These are phyloP conservation scores for Cantharis flavilabris DNA, from an alignment of 2,888 invertebrate genomes.

Conservation along the genomic window DNA sequence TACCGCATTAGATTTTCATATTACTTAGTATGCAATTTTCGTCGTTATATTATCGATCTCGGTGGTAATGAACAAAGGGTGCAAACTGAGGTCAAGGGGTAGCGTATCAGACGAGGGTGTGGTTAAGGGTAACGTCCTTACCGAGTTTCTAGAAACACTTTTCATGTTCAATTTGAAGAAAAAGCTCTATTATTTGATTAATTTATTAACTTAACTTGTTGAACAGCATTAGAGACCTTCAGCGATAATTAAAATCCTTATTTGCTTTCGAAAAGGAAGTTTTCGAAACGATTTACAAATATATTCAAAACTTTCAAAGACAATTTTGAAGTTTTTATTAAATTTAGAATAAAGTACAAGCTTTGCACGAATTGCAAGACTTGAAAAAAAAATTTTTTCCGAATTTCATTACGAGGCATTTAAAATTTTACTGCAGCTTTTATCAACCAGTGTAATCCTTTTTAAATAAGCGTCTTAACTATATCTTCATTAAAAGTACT, in stretches of 20 bases:
- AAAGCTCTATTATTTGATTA: neutral
- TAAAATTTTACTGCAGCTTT: neutral
- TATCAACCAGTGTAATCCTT: neutral
- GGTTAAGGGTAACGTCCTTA: slow-evolving; percentile 35
- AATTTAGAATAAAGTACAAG: neutral
- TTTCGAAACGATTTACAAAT: neutral
- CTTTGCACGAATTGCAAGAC: neutral
- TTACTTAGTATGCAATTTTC: slow-evolving; percentile 15
- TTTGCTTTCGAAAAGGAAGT: neutral
- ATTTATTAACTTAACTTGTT: neutral
- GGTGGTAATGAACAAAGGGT: slow-evolving; percentile 20
- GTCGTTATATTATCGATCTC: slow-evolving; percentile 22
- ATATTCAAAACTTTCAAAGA: neutral
- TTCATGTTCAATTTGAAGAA: slow-evolving; percentile 4
- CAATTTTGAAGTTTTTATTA: neutral
- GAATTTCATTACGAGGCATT: neutral
- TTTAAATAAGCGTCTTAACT: neutral
- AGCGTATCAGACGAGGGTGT: slow-evolving; percentile 34
- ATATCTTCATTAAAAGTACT: neutral
- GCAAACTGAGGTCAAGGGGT: slow-evolving; percentile 29
- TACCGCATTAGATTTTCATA: slow-evolving; percentile 1
- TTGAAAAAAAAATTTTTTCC: neutral
- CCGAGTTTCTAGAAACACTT: slow-evolving; percentile 30
- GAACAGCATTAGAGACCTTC: neutral
- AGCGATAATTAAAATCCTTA: neutral